Percentiles rank a stretch among this genome's conserved stretches.
Conservation (phyloP, 2,888 invertebrate species). For the Synergus gifuensis region DNA sequence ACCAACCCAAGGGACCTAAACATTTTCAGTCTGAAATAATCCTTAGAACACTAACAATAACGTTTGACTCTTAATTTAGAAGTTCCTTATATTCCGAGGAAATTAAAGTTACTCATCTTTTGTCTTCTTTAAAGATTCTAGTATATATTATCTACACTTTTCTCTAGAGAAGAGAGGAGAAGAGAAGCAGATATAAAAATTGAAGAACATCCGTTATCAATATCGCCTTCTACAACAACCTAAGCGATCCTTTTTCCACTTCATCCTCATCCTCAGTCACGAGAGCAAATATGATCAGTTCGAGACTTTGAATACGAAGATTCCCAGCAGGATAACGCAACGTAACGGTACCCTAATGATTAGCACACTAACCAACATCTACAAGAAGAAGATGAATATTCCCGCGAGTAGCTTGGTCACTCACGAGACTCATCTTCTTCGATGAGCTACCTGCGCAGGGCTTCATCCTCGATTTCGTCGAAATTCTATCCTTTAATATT, state of each 20-base stretch:
- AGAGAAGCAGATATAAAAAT: background rate
- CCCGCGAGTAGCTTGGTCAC: background rate
- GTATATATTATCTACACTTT: too few species aligned
- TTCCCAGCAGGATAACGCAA: slow-evolving; percentile 19
- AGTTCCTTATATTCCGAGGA: too few species aligned
- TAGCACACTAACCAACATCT: slow-evolving; percentile 37
- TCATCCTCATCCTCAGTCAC: background rate
- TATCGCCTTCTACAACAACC: background rate
- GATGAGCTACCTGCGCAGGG: background rate
- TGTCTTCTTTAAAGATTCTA: too few species aligned
- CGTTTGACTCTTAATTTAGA: too few species aligned
- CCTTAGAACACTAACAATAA: too few species aligned
- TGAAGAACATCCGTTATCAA: background rate
- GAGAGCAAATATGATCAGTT: slow-evolving; percentile 7
- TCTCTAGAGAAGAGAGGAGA: too few species aligned
- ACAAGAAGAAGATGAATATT: slow-evolving; percentile 7
- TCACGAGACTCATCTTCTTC: background rate
- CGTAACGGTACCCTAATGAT: slow-evolving; percentile 21
- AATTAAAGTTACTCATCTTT: too few species aligned
- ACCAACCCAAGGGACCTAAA: too few species aligned
- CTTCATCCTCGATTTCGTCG: slow-evolving; percentile 9
- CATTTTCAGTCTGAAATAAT: too few species aligned
- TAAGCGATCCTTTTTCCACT: background rate
- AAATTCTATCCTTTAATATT: background rate
- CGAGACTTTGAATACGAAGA: slow-evolving; percentile 20